Evolutionary conservation across 30 jellyfish, hydroid and myxozoan genomes (phyloP), one percentile per base, ranked within the genome.

Genomic region (Morbakka virulenta): DNA sequence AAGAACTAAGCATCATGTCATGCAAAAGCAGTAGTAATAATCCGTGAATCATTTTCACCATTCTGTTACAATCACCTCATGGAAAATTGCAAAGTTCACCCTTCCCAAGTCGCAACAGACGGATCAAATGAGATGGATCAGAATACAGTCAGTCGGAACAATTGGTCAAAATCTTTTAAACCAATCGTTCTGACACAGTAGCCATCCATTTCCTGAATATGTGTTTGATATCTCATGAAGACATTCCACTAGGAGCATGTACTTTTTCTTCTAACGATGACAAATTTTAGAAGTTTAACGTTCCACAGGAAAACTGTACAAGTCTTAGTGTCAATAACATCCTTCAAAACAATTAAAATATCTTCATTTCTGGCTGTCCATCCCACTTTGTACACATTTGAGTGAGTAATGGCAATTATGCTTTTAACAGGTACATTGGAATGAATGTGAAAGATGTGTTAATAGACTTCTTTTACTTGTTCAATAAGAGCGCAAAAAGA

Each of bases 11-110:
- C 86, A 47, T 31, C 86, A 2, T 12, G 84, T 2, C 47, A 47
- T 4, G 72, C 89, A 3, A 80, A 80, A 51, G 72, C 89, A 26
- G 2, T 29, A 12, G 68, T 84, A 3, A 80, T 80, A 2, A 47
- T 72, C 12, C 71, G 72, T 32, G 75, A 72, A 51, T 71, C 81
- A 26, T 9, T 68, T 26, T 71, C 12, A 2, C 74, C 81, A 3
- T 23, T 31, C 47, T 68, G 74, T 33, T 29, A 32, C 32, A 4
- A 33, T 14, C n/a, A n/a, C 47, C 2, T 68, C 36, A 72, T 32
- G 12, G 25, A 68, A 3, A 29, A 34, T 35, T 28, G 74, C 13
- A 31, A 68, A 68, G 25, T 3, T 9, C 4, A 31, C 29, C 81
- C 81, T 20, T 68, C 9, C 81, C 13, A 32, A 22, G 28, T 26